A percentile compares a stretch with the other conserved stretches of the same genome.
These are phyloP conservation scores for Leuciscus waleckii DNA, from an alignment of 2,797 vertebrate genomes.

Conservation along the genomic window DNA sequence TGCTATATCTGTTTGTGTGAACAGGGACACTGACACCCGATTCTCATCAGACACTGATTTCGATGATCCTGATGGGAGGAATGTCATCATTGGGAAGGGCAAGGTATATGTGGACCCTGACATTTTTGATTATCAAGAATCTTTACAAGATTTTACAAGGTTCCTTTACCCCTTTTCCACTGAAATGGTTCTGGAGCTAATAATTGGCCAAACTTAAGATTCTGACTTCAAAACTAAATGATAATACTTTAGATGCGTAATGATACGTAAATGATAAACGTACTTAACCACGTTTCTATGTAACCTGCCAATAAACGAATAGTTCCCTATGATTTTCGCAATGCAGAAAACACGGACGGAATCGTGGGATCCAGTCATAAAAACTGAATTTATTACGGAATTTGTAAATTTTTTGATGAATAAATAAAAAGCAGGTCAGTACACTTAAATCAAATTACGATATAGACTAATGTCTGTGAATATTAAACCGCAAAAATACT, in stretches of 20 bases:
- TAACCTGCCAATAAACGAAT: not conserved
- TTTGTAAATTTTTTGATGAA: too few species aligned
- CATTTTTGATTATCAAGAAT: not conserved
- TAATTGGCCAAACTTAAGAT: not conserved
- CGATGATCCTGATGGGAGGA: constrained; percentile 93
- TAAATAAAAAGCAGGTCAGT: too few species aligned
- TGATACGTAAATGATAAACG: too few species aligned
- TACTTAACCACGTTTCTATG: not conserved
- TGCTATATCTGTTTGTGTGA: constrained; percentile 49
- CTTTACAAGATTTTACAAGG: not conserved
- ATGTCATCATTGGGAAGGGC: constrained; percentile 86
- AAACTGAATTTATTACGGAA: too few species aligned
- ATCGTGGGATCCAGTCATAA: too few species aligned
- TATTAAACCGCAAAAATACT: too few species aligned
- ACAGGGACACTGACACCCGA: constrained; percentile 93
- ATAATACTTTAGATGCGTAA: too few species aligned
- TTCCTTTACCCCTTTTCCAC: not conserved
- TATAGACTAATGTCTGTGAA: too few species aligned
- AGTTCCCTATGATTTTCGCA: too few species aligned
- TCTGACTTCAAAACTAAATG: not conserved
- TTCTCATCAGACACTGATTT: constrained; percentile 97
- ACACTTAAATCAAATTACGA: too few species aligned
- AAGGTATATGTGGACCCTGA: constrained; percentile 76
- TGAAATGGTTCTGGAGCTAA: constrained; percentile 1
- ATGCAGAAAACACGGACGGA: too few species aligned